Percentiles rank a stretch among this genome's conserved stretches.
Evolutionary conservation across 2,797 vertebrate species (phyloP).

Genomic region (Acanthurus tractus): DNA sequence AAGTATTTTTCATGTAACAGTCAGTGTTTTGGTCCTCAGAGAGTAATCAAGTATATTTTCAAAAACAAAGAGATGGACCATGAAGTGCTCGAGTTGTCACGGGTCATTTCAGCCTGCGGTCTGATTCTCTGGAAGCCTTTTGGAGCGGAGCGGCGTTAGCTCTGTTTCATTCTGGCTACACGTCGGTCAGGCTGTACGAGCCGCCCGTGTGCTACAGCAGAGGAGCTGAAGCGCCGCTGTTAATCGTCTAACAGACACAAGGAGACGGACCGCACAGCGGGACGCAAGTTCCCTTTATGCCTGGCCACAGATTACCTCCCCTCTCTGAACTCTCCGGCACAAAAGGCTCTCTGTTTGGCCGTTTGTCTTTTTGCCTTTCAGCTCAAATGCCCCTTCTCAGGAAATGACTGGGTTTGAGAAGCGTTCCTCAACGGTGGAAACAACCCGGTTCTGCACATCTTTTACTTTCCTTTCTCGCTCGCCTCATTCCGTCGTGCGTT

Average conservation of each 20-base stretch:
- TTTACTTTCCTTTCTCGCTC: slow-evolving; percentile 1
- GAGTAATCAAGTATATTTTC: slow-evolving; percentile 50
- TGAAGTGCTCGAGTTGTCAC: slow-evolving; percentile 47
- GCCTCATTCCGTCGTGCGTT: slow-evolving; percentile 20
- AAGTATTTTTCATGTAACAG: not conserved
- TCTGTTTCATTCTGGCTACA: slow-evolving; percentile 42
- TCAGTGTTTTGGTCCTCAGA: slow-evolving; percentile 38
- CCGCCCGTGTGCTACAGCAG: not conserved
- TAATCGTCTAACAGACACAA: slow-evolving; percentile 67
- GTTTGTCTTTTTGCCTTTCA: slow-evolving; percentile 18
- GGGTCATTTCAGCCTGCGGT: slow-evolving; percentile 53
- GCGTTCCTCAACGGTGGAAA: slow-evolving; percentile 26
- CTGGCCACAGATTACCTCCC: slow-evolving; percentile 50
- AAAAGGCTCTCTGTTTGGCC: slow-evolving; percentile 11
- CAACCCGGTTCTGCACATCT: slow-evolving; percentile 30
- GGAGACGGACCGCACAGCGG: slow-evolving; percentile 63
- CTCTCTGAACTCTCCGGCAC: slow-evolving; percentile 8
- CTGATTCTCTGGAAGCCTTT: slow-evolving; percentile 59
- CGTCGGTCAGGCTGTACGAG: slow-evolving; percentile 23
- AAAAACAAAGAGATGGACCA: slow-evolving; percentile 34
- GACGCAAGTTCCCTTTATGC: slow-evolving; percentile 67
- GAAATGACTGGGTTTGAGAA: slow-evolving; percentile 8
- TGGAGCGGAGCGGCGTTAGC: slow-evolving; percentile 41
- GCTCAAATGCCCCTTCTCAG: slow-evolving; percentile 13
- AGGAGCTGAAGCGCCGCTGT: slow-evolving; percentile 43